phyloP scores from a whole-genome alignment of 2,113 vertebrate species.

The Tachycineta bicolor region DNA sequence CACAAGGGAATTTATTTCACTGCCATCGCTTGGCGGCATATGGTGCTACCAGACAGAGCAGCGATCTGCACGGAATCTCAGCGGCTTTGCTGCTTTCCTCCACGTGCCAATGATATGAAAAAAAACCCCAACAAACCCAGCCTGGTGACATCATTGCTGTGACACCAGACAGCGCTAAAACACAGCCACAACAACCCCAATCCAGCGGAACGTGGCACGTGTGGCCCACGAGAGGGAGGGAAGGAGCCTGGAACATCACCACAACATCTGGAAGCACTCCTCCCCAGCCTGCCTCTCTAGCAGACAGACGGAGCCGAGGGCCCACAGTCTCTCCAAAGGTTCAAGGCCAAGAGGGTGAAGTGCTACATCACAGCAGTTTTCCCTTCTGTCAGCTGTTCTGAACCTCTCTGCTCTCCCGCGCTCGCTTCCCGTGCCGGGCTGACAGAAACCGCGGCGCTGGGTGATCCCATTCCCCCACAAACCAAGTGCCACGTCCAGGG shows the following conservation, averaged over 20 bases:
- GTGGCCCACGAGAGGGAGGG: background rate
- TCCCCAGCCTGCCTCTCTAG: conserved; percentile 9
- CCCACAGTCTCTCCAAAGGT: conserved; percentile 28
- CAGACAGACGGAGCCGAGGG: background rate
- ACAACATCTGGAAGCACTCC: conserved; percentile 2
- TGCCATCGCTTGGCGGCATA: background rate
- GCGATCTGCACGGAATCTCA: background rate
- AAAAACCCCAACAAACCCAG: background rate
- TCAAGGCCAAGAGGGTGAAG: conserved; percentile 27
- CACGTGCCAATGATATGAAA: background rate
- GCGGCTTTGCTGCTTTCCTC: background rate
- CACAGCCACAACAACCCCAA: background rate
- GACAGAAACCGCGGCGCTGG: background rate
- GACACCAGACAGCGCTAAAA: background rate
- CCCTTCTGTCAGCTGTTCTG: background rate
- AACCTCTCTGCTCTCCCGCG: background rate
- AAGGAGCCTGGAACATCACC: background rate
- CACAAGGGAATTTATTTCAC: background rate
- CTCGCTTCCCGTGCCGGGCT: fast-evolving
- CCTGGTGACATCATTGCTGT: background rate
- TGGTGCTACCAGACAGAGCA: background rate
- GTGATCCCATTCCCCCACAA: background rate
- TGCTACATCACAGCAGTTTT: background rate
- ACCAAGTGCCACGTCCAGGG: background rate
- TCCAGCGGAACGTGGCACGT: fast-evolving